phyloP scores from a whole-genome alignment of 2,797 vertebrate genomes.

The Diceros bicornis region DNA sequence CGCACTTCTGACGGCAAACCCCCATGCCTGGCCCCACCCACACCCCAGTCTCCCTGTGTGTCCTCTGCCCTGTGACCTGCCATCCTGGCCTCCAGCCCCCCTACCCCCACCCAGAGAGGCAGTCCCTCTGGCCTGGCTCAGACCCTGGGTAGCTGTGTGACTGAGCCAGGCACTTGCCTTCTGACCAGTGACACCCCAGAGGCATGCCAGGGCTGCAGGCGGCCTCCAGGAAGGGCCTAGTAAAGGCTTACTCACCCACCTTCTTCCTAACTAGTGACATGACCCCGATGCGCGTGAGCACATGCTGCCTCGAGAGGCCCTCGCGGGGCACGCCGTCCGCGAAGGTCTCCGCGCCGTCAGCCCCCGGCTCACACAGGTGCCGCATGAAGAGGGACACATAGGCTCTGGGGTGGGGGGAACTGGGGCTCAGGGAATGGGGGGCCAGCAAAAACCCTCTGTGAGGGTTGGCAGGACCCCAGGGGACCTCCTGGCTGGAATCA shows the following conservation, averaged over 20 bases:
- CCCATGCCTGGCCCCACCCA: neutral
- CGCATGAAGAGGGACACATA: conserved; percentile 99
- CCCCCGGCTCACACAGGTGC: conserved; percentile 97
- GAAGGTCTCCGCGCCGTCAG: conserved; percentile 97
- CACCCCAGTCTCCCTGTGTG: neutral
- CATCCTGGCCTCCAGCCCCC: neutral
- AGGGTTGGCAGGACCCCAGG: neutral
- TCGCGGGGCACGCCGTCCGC: conserved; percentile 98
- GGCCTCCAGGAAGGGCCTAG: neutral
- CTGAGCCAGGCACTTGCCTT: neutral
- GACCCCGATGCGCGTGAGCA: conserved; percentile 98
- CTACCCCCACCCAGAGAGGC: neutral
- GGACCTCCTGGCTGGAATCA: neutral
- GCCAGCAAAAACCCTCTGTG: conserved; percentile 5
- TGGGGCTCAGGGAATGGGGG: conserved; percentile 66
- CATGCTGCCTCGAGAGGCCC: conserved; percentile 97
- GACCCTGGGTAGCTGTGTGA: neutral
- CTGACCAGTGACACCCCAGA: neutral
- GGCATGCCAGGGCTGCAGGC: neutral
- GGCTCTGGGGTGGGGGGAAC: conserved; percentile 90
- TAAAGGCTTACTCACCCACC: conserved; percentile 90
- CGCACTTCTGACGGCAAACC: accelerated
- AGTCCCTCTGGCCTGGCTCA: neutral
- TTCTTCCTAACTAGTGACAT: conserved; percentile 99
- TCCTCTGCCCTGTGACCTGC: neutral